These are phyloP conservation scores for Trematomus bernacchii DNA, from an alignment of 2,797 vertebrate species.

Conservation along the genomic window DNA sequence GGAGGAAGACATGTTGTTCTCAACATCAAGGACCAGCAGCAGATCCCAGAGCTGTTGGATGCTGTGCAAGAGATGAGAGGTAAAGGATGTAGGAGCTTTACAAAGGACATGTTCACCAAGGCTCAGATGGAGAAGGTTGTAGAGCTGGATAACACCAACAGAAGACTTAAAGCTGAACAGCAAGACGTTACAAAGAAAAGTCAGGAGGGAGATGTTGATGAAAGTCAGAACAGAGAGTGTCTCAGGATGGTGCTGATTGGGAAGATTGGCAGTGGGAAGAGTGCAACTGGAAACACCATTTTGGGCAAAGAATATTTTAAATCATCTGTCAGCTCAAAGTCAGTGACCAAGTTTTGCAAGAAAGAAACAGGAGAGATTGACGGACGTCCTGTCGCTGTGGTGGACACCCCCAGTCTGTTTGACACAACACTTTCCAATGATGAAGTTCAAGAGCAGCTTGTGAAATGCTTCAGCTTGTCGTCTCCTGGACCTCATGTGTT, in stretches of 20 bases:
- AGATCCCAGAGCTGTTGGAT: constrained; percentile 24
- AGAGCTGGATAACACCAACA: not conserved
- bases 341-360: not conserved
- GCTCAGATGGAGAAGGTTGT: not conserved
- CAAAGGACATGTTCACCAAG: too few relatives aligned
- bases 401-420: constrained; percentile 57
- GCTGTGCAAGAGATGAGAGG: too few relatives aligned
- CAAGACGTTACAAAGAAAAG: accelerated
- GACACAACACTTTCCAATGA: not conserved
- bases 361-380: constrained; percentile 2
- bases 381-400: constrained; percentile 19
- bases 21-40: constrained; percentile 18
- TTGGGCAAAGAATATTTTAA: not conserved
- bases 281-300: constrained; percentile 51
- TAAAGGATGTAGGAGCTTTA: too few relatives aligned
- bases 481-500: constrained; percentile 60
- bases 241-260: constrained; percentile 56
- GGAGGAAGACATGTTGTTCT: constrained; percentile 20
- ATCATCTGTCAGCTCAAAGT: accelerated
- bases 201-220: not conserved
- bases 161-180: accelerated
- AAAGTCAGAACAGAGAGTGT: constrained; percentile 2
- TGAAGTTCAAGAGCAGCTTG: constrained; percentile 25
- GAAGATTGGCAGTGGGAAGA: constrained; percentile 57
- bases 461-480: constrained; percentile 49